phyloP scores from a whole-genome alignment of 2,797 vertebrate species.

The Lerista edwardsae region DNA sequence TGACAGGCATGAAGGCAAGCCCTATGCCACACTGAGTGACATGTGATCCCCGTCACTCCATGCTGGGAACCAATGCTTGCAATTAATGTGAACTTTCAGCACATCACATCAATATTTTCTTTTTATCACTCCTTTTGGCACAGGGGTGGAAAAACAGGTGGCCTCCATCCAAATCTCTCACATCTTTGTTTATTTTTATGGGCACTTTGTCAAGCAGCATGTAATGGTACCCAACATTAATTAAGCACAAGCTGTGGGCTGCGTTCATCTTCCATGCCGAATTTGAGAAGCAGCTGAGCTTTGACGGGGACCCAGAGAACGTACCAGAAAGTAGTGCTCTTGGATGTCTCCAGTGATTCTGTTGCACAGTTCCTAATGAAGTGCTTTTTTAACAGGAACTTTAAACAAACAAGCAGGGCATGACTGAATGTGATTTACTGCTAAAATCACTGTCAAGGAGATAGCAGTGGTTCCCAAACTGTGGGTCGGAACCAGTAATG shows the following conservation, averaged over 20 bases:
- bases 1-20: not conserved
- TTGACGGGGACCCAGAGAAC: conserved; percentile 49
- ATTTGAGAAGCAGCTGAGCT: conserved; percentile 69
- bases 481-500: no score
- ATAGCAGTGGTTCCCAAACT: no score
- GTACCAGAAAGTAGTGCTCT: conserved; percentile 34
- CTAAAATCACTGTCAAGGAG: not conserved
- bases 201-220: conserved; percentile 69
- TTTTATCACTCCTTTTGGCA: conserved; percentile 9
- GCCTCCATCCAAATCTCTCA: conserved; percentile 57
- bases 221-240: conserved; percentile 70
- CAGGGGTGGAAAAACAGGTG: conserved; percentile 52
- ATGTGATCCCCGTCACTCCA: rapidly evolving
- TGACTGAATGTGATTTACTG: conserved; percentile 12
- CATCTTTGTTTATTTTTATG: conserved; percentile 66
- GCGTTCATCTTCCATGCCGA: conserved; percentile 65
- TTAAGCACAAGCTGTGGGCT: conserved; percentile 75
- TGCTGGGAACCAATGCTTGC: not conserved
- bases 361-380: conserved; percentile 49
- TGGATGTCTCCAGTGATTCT: conserved; percentile 41
- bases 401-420: conserved; percentile 38
- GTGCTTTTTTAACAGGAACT: conserved; percentile 48
- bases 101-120: not conserved
- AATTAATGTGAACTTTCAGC: conserved; percentile 20
- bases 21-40: rapidly evolving